Evolutionary conservation across 2,797 vertebrate species (phyloP).

Genomic region (Podarcis lilfordi): DNA sequence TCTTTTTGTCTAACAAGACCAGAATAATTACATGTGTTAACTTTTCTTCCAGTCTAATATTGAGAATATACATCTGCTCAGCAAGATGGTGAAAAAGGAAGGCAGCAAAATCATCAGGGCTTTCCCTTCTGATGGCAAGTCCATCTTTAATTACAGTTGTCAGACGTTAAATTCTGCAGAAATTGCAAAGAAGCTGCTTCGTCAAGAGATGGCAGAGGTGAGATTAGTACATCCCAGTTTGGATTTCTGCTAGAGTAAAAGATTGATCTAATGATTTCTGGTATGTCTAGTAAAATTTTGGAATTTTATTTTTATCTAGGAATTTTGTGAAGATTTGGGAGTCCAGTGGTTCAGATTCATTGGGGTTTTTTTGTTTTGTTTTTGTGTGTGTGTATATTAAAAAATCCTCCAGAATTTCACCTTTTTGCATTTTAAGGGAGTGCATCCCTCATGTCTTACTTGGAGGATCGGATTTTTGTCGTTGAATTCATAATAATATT

Average conservation of each 20-base stretch:
- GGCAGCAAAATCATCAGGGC: slow-evolving; percentile 56
- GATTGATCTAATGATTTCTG: no score
- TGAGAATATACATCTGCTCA: slow-evolving; percentile 56
- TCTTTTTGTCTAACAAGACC: neutral
- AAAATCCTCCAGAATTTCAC: neutral
- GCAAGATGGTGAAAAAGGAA: slow-evolving; percentile 54
- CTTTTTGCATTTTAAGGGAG: no score
- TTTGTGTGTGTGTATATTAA: no score
- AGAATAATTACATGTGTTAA: neutral
- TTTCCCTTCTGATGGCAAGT: slow-evolving; percentile 35
- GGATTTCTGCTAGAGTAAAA: no score
- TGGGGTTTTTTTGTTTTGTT: no score
- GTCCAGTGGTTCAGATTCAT: no score
- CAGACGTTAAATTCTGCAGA: slow-evolving; percentile 80
- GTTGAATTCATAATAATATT: no score
- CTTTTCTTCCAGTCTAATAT: slow-evolving; percentile 78
- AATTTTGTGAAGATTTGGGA: no score
- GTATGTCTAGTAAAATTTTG: no score
- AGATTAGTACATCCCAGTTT: neutral
- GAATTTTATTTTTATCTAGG: no score
- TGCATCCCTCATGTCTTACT: no score
- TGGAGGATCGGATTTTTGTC: no score
- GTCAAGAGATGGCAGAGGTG: slow-evolving; percentile 80
- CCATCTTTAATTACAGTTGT: slow-evolving; percentile 81
- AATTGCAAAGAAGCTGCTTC: slow-evolving; percentile 73